Percentiles rank a stretch among this genome's conserved stretches.
Conservation (phyloP, 1,140 invertebrate species). For the Octopus bimaculoides region DNA sequence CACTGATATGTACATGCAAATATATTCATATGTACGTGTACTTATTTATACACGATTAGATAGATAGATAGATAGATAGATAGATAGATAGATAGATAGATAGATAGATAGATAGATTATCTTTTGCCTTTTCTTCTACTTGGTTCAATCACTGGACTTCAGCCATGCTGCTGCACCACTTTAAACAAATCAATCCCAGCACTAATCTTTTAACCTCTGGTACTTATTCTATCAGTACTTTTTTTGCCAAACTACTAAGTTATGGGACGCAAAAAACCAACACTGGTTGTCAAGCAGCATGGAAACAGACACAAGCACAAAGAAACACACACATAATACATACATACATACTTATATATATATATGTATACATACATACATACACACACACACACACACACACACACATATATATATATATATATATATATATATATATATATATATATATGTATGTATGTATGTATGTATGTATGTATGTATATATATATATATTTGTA, state of each 20-base stretch:
- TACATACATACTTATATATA: neutral
- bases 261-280: neutral
- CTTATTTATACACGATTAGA: too few relatives aligned
- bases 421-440: constrained; percentile 4
- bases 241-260: neutral
- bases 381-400: neutral
- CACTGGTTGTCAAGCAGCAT: neutral
- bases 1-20: too few relatives aligned
- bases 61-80: too few relatives aligned
- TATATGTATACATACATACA: neutral
- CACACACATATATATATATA: constrained; percentile 3
- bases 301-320: neutral
- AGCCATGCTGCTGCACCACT: too few relatives aligned
- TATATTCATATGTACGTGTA: too few relatives aligned
- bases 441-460: neutral
- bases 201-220: neutral
- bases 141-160: too few relatives aligned
- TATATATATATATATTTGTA: neutral
- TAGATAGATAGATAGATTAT: too few relatives aligned
- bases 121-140: too few relatives aligned
- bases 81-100: too few relatives aligned
- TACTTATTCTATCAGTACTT: neutral
- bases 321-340: neutral
- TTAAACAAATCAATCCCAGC: neutral
- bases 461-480: neutral